Conservation (phyloP, 2,797 vertebrate genomes). For the Vultur gryphus region DNA sequence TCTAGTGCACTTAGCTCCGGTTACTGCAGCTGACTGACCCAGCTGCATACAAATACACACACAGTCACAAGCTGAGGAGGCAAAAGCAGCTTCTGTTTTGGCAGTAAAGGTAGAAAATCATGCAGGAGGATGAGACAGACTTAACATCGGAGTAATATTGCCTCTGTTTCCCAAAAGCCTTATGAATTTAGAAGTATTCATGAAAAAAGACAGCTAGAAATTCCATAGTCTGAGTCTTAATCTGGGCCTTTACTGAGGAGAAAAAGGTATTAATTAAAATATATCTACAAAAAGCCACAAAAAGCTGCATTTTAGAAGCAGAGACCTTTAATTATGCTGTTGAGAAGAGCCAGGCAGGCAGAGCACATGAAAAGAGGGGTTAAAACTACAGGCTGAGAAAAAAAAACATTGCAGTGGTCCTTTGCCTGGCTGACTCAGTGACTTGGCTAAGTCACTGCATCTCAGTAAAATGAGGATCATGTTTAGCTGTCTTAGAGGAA, state of each 20-base stretch:
- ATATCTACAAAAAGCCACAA: not conserved
- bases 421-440: not conserved
- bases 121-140: not conserved
- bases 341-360: not conserved
- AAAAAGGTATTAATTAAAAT: not conserved
- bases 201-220: not conserved
- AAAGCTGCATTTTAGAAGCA: not conserved
- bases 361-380: not conserved
- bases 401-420: not conserved
- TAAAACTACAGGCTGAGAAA: not conserved
- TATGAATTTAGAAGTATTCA: not conserved
- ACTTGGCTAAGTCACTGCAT: not conserved
- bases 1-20: not conserved
- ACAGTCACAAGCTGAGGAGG: not conserved
- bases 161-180: not conserved
- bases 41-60: not conserved
- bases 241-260: not conserved
- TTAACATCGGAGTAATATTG: not conserved
- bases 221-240: not conserved
- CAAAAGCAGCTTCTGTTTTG: not conserved
- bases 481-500: not conserved
- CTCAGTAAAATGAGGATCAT: not conserved
- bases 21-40: not conserved
- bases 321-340: not conserved
- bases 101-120: not conserved